A percentile compares a stretch with the other conserved stretches of the same genome.
Evolutionary conservation across 2,888 invertebrate genomes (phyloP).

Genomic region (Caradrina clavipalpis): DNA sequence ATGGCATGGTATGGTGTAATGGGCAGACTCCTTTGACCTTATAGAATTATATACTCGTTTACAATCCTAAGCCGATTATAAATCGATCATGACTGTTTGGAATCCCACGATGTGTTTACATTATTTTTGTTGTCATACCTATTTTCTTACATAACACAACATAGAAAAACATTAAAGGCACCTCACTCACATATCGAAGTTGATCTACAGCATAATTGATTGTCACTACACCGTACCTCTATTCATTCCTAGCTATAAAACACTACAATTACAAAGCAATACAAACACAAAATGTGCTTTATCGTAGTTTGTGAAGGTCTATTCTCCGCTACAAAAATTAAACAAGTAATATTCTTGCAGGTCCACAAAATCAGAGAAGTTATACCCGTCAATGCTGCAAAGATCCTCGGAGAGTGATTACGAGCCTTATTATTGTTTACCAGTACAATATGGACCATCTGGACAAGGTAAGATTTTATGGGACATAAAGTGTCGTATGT

Average conservation of each 20-base stretch:
- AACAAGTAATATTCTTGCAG: slow-evolving; percentile 85
- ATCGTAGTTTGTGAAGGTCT: slow-evolving; percentile 48
- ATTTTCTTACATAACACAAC: neutral
- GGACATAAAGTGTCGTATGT: slow-evolving; percentile 31
- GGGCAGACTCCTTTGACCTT: neutral
- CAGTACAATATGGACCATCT: slow-evolving; percentile 91
- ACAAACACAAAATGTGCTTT: slow-evolving; percentile 51
- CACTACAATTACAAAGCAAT: slow-evolving; percentile 39
- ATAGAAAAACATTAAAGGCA: neutral
- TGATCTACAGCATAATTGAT: neutral
- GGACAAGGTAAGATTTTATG: slow-evolving; percentile 91
- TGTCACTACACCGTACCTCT: slow-evolving; percentile 4
- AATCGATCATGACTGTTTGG: neutral
- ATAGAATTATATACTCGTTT: neutral
- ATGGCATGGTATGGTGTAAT: too few species aligned
- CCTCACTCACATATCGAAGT: slow-evolving; percentile 4
- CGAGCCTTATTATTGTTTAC: slow-evolving; percentile 96
- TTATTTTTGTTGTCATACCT: neutral
- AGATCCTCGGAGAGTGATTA: slow-evolving; percentile 95
- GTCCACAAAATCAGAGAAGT: slow-evolving; percentile 98
- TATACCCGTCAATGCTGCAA: slow-evolving; percentile 97
- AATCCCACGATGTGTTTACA: neutral
- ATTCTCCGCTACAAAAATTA: slow-evolving; percentile 9
- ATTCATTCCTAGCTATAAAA: slow-evolving; percentile 46
- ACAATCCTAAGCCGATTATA: neutral